Conservation (phyloP, 2,888 invertebrate genomes). For the Hirtodrosophila cameraria region DNA sequence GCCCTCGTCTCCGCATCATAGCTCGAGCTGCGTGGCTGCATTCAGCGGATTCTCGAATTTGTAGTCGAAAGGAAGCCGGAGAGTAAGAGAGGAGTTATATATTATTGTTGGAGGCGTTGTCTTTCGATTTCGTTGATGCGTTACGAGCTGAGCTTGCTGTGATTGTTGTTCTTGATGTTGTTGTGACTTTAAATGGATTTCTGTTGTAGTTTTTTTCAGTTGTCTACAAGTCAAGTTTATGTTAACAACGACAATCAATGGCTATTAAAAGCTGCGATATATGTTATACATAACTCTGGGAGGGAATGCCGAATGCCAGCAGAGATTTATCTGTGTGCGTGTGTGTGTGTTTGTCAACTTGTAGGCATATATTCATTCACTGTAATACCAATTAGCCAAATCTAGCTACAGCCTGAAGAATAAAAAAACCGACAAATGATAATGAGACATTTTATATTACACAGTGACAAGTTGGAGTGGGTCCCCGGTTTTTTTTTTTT, state of each 20-base stretch:
- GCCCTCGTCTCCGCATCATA: background rate
- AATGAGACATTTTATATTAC: constrained; percentile 68
- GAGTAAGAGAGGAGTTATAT: background rate
- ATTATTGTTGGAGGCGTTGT: constrained; percentile 48
- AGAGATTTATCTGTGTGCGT: constrained; percentile 25
- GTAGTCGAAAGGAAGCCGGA: background rate
- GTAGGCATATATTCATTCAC: too few species aligned
- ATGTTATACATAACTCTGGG: constrained; percentile 59
- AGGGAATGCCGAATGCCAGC: constrained; percentile 30
- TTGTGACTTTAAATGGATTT: constrained; percentile 74
- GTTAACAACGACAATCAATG: constrained; percentile 77
- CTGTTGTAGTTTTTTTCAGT: constrained; percentile 68
- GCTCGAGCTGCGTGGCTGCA: constrained; percentile 23
- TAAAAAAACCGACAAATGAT: constrained; percentile 69
- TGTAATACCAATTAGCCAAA: constrained; percentile 30
- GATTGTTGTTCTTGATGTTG: too few species aligned
- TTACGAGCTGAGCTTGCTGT: constrained; percentile 26
- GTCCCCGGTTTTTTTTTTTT: constrained; percentile 9
- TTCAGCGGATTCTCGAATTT: constrained; percentile 5
- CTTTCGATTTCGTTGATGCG: constrained; percentile 50
- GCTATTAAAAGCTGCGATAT: constrained; percentile 72
- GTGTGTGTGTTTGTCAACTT: constrained; percentile 2
- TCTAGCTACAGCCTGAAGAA: constrained; percentile 19
- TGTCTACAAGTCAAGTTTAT: constrained; percentile 74
- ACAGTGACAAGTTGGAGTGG: constrained; percentile 31